Evolutionary conservation across 2,888 invertebrate species (phyloP), one percentile per base, ranked within the genome.

Genomic region (Heliconius erato): DNA sequence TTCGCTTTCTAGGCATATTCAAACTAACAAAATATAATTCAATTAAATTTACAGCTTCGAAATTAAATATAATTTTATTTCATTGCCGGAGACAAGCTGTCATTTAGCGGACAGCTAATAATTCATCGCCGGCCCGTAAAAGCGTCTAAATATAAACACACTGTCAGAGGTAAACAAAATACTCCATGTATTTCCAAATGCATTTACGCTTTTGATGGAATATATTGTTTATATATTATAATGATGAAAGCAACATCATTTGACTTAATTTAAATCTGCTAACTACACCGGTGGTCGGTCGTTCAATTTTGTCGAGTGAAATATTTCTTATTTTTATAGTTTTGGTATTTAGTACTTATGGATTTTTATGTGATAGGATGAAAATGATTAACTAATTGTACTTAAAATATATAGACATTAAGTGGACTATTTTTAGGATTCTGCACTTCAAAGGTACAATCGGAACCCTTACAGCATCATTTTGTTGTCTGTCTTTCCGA

Each of bases 81-180:
- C 87, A 89, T 90, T 90, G 89, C 93, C 93, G 93, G 93, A 93
- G 94, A 93, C 93, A 92, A 91, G 88, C 92, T 93, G 94, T 94
- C 94, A 93, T 89, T 91, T 88, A 88, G 86, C 87, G 87, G 90
- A 92, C 92, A 91, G 92, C 90, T 90, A 93, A 94, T 94, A 94
- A 94, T 91, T 94, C 93, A 94, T 92, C 91, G 90, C 87, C 86
- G 88, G 90, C 91, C 92, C 93, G 94, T 94, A 94, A 94, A 94
- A 90, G 91, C 90, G 88, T 89, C 93, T 92, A 92, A 94, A 93
- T 91, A 94, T 94, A 94, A 93, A 94, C 92, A 92, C 87, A 88
- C 91, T 90, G 92, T 92, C 92, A 90, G 91, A 90, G 90, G 89
- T 87, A 88, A 89, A 90, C 90, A 88, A 90, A 91, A 92, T 90